Evolutionary conservation across 2,113 vertebrate species (phyloP).

Genomic region (Myodes glareolus): DNA sequence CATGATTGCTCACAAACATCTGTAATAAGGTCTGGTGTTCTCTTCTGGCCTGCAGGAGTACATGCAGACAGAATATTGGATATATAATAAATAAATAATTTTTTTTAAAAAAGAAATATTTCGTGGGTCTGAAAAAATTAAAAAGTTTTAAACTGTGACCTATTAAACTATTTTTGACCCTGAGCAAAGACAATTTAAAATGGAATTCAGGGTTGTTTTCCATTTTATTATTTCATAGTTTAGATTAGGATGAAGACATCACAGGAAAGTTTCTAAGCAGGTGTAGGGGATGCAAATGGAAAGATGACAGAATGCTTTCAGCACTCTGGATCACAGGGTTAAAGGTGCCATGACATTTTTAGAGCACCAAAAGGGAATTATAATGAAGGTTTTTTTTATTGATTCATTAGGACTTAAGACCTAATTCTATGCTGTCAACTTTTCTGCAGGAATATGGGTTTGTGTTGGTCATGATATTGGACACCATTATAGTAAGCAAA

Average conservation of each 20-base stretch:
- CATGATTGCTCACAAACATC: too few relatives aligned
- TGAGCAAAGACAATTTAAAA: neutral
- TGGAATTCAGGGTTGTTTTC: neutral
- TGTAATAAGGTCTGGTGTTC: too few relatives aligned
- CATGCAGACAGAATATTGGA: too few relatives aligned
- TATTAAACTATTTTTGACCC: neutral
- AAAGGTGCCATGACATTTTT: neutral
- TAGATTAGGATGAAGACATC: neutral
- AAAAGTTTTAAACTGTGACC: neutral
- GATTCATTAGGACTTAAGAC: neutral
- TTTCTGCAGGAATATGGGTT: neutral
- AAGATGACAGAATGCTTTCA: neutral
- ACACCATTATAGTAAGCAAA: too few relatives aligned
- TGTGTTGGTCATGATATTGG: neutral
- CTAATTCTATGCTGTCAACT: neutral
- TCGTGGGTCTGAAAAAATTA: neutral
- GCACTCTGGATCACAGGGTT: neutral
- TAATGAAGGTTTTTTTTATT: neutral
- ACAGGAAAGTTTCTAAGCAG: neutral
- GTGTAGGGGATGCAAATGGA: neutral
- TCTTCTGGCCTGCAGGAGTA: too few relatives aligned
- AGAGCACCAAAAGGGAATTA: neutral
- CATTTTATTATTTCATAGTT: slow-evolving; percentile 33
- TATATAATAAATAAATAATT: too few relatives aligned
- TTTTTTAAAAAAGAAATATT: too few relatives aligned